A percentile compares a stretch with the other conserved stretches of the same genome.
These are phyloP conservation scores for Alca torda DNA, from an alignment of 2,797 vertebrate species.

Conservation along the genomic window DNA sequence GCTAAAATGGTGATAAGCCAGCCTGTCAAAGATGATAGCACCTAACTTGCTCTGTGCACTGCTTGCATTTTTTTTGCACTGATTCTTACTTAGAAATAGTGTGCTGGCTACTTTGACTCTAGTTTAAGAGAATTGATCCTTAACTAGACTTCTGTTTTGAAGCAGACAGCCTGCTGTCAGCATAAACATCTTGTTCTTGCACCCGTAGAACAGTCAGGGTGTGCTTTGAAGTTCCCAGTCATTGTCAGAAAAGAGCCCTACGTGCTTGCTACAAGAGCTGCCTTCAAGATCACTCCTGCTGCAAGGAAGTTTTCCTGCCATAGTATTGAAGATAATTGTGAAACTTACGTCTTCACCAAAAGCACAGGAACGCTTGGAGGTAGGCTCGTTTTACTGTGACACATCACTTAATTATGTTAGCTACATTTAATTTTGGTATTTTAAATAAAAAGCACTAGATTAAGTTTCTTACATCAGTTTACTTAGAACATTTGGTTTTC, in stretches of 20 bases:
- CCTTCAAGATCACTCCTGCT: neutral
- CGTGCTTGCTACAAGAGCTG: neutral
- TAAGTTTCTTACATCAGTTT: neutral
- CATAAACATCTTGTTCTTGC: neutral
- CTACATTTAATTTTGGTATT: neutral
- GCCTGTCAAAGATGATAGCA: neutral
- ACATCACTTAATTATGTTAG: neutral
- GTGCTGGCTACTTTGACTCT: neutral
- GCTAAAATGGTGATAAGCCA: neutral
- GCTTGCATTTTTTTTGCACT: neutral
- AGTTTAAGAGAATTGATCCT: neutral
- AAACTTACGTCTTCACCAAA: neutral
- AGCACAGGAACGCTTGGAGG: neutral
- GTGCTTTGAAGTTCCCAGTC: neutral
- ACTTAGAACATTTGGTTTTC: neutral
- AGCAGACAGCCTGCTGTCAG: neutral
- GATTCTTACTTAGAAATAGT: neutral
- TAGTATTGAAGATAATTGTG: accelerated
- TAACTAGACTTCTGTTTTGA: neutral
- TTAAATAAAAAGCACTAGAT: neutral
- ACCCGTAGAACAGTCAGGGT: neutral
- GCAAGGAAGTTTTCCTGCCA: neutral
- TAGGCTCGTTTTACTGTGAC: neutral
- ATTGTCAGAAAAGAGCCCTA: neutral
- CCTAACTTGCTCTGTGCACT: neutral